Evolutionary conservation across 1,140 invertebrate genomes (phyloP), one percentile per base, ranked within the genome.

Genomic region (Panulirus ornatus): DNA sequence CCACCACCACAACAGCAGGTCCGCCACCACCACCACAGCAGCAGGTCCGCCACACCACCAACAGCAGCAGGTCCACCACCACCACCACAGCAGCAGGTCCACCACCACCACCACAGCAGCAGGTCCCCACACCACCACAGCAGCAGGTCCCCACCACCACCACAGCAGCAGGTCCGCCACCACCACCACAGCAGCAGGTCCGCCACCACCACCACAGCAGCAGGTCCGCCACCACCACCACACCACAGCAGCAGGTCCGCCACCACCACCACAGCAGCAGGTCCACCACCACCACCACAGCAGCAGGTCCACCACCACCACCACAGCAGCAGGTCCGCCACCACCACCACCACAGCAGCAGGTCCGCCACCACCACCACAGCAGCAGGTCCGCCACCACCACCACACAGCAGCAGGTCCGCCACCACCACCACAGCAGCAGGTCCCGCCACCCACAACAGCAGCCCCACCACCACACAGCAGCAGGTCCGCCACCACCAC

Each of bases 381-480:
- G 30, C 51, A 40, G 34, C 5, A 40, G n/a, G 27, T 30, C 27
- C 36, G 40, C 42, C 42, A 30, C 76, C 42, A 79, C 76, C 42
- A 47, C 76, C 76, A 51, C 76, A 47, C 51, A 81, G 36, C 58
- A 81, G 34, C 78, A 58, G 73, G 78, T 81, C 34, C 36, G 27
- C 78, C 27, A 30, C 78, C 78, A n/a, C 76, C 42, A 9, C 75
- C 14, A 30, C 11, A 19, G 1, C 76, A 16, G 14, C 51, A 40
- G 30, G 44, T n/a, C n/a, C n/a, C n/a, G n/a, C n/a, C n/a, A n/a
- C n/a, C n/a, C n/a, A n/a, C n/a, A n/a, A n/a, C n/a, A n/a, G n/a
- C n/a, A n/a, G n/a, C n/a, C n/a, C 75, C 42, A 30, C 42, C 42
- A 27, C 44, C 44, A 79, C 42, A 30, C 34, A n/a, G 30, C 51